Conservation (phyloP, 2,113 vertebrate genomes). For the Ameiurus melas region DNA sequence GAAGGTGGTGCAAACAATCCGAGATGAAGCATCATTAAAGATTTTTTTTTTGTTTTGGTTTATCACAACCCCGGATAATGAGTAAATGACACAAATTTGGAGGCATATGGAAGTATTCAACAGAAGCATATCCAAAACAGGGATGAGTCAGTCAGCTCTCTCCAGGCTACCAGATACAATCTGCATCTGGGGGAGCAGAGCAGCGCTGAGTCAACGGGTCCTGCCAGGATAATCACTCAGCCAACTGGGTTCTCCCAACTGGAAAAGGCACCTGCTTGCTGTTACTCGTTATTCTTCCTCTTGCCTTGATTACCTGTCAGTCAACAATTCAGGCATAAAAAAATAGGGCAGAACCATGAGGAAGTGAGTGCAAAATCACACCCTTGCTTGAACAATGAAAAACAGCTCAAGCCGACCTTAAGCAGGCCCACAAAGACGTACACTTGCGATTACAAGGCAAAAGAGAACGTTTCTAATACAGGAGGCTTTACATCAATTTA, state of each 20-base stretch:
- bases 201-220: constrained; percentile 52
- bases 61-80: constrained; percentile 64
- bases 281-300: constrained; percentile 17
- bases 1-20: constrained; percentile 6
- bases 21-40: not conserved
- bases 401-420: not conserved
- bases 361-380: not conserved
- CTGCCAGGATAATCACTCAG: constrained; percentile 54
- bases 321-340: constrained; percentile 1
- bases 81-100: constrained; percentile 66
- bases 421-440: not conserved
- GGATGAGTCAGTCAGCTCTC: constrained; percentile 65
- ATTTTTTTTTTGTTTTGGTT: constrained; percentile 72
- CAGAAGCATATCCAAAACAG: constrained; percentile 57
- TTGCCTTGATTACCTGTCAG: constrained; percentile 33
- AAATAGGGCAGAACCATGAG: not conserved
- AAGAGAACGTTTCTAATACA: constrained; percentile 54
- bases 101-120: constrained; percentile 65
- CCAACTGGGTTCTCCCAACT: constrained; percentile 45
- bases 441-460: constrained; percentile 6
- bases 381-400: not conserved
- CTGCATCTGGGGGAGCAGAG: constrained; percentile 55
- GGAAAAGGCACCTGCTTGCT: constrained; percentile 23
- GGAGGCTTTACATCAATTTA: not conserved
- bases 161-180: constrained; percentile 65